Base-by-base conservation (phyloP, 2,888 invertebrate species). In the Pseudoips prasinana region DNA sequence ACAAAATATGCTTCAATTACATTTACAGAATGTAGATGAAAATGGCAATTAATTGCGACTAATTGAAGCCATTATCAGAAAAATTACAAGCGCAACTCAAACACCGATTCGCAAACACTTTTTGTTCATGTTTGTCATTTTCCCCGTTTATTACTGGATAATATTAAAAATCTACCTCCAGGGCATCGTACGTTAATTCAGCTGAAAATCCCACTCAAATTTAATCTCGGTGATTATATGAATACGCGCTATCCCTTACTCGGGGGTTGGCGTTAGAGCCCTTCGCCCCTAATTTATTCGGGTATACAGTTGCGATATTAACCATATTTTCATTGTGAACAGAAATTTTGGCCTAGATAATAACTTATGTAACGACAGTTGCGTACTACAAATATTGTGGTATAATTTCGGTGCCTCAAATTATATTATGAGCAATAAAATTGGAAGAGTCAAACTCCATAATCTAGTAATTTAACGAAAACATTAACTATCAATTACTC, bases 221-320 rank as follows among this genome's bases (percentile, higher is more conserved):
- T 69, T 64, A 66, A 73, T 72, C 61, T 62, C 39, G 24, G 50
- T 46, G 60, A 70, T 68, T 66, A 58, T 56, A 58, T 50, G 57
- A 58, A 61, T 61, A 54, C 52, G 53, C 49, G 43, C 50, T 44
- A 45, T 51, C 51, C 43, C 35, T 40, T 44, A 27, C 29, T 34
- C 33, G 49, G 59, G 57, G 64, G 64, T 52, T 52, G 53, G 46
- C 45, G 52, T 39, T 52, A 29, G 39, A 39, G 33, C 30, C 50
- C 29, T 32, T 41, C 39, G 44, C 5, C 57, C 47, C 39, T 58
- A 62, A 64, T 64, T 64, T 62, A 64, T 64, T 64, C 49, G 49
- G 45, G 46, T 47, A 46, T 38, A 36, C 36, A 34, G 35, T 29
- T 19, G 17, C 28, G 39, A 35, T 46, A 46, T 41, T 39, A 58